Evolutionary conservation across 1,140 invertebrate species (phyloP).

Genomic region (Akabosia matsudoensis): DNA sequence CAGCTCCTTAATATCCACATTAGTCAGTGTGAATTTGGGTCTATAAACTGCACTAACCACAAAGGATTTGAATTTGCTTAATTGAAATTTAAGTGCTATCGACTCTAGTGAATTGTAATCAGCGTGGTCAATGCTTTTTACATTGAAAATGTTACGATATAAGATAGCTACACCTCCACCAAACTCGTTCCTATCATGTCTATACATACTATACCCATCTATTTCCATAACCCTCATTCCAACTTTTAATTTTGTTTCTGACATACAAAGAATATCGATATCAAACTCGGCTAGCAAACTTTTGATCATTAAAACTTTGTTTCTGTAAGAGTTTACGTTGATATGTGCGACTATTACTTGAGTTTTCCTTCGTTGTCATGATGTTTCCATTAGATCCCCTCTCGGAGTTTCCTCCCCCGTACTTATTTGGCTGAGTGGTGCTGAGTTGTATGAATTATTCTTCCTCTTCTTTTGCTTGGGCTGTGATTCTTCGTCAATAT

Average conservation of each 20-base stretch:
- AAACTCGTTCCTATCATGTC: not conserved
- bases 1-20: not conserved
- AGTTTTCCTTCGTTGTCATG: not conserved
- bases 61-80: conserved; percentile 1
- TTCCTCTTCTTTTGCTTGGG: not conserved
- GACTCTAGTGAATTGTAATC: not conserved
- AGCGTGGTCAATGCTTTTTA: too few species aligned
- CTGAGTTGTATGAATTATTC: not conserved
- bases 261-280: conserved; percentile 1
- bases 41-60: not conserved
- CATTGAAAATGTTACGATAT: not conserved
- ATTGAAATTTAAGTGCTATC: not conserved
- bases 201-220: not conserved
- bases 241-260: not conserved
- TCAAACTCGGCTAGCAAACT: not conserved
- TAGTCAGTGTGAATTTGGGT: not conserved
- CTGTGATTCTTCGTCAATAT: not conserved
- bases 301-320: not conserved
- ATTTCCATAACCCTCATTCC: not conserved
- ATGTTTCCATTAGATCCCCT: not conserved
- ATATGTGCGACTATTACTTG: not conserved
- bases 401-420: not conserved
- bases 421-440: not conserved
- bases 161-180: conserved; percentile 14
- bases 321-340: not conserved